Percentiles rank a stretch among this genome's conserved stretches.
These are phyloP conservation scores for Phenganax marumi DNA, from an alignment of 92 coral and sea anemone genomes.

Conservation along the genomic window DNA sequence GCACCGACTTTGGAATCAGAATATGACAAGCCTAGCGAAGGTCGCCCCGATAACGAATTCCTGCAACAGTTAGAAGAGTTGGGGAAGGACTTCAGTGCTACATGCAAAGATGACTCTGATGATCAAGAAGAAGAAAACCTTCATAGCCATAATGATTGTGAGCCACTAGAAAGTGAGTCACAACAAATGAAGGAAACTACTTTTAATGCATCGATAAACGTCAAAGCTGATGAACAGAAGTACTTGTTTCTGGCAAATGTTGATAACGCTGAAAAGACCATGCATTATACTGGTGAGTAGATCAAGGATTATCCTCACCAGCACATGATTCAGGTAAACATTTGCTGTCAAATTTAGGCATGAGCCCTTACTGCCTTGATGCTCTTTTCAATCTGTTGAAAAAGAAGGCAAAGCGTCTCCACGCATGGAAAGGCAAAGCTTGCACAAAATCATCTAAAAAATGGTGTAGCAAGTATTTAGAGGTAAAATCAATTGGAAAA, in stretches of 20 bases:
- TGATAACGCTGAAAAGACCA: background rate
- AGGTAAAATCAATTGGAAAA: slow-evolving; percentile 8
- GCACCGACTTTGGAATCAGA: too few relatives aligned
- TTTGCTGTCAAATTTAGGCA: background rate
- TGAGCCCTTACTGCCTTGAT: background rate
- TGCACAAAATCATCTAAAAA: background rate
- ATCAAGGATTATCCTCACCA: background rate
- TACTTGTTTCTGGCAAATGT: slow-evolving; percentile 1
- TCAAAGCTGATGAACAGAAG: background rate
- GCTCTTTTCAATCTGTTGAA: background rate
- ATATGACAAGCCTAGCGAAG: too few relatives aligned
- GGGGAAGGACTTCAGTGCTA: too few relatives aligned
- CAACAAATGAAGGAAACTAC: background rate
- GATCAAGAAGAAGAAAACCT: too few relatives aligned
- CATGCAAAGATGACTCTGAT: too few relatives aligned
- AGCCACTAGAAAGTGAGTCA: background rate
- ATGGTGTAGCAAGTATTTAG: background rate
- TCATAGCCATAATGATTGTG: too few relatives aligned
- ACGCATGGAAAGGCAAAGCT: slow-evolving; percentile 7
- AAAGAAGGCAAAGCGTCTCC: background rate
- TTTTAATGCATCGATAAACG: too few relatives aligned
- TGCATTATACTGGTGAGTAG: background rate
- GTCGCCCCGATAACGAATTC: too few relatives aligned
- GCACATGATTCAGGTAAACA: too few relatives aligned
- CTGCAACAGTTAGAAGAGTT: too few relatives aligned